Conservation (phyloP, 1,140 invertebrate species). For the Bombus affinis region DNA sequence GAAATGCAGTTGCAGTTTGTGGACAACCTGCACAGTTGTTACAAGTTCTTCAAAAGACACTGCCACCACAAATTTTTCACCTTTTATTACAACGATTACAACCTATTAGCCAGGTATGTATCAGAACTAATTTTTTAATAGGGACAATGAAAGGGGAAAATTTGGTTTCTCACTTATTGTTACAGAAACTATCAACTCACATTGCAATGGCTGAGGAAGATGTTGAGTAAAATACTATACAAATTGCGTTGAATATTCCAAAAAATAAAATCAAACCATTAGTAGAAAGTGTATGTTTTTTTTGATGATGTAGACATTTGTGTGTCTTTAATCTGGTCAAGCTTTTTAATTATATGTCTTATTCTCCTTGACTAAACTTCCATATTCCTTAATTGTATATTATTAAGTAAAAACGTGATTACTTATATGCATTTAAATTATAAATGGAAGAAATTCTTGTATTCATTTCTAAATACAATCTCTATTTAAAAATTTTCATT, state of each 20-base stretch:
- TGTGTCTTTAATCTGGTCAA: conserved; percentile 48
- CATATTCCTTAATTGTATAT: conserved; percentile 43
- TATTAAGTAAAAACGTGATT: conserved; percentile 22
- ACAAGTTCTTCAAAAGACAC: conserved; percentile 95
- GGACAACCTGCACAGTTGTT: conserved; percentile 96
- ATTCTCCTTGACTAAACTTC: conserved; percentile 50
- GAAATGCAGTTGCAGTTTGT: conserved; percentile 97
- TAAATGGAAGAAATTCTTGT: conserved; percentile 30
- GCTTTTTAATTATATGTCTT: conserved; percentile 26
- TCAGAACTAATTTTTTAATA: not conserved
- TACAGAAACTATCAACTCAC: conserved; percentile 76
- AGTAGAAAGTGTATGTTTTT: conserved; percentile 61
- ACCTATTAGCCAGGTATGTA: conserved; percentile 83
- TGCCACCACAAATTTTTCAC: conserved; percentile 96
- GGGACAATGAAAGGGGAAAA: not conserved
- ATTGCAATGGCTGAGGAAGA: conserved; percentile 79
- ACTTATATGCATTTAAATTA: conserved; percentile 37
- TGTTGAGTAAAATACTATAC: conserved; percentile 75
- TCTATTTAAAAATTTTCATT: conserved; percentile 16
- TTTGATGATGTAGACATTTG: conserved; percentile 52
- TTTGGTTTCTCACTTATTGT: conserved; percentile 59
- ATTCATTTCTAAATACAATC: conserved; percentile 27
- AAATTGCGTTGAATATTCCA: conserved; percentile 67
- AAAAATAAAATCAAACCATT: conserved; percentile 66
- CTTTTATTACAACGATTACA: conserved; percentile 93